Conservation (phyloP, 2,888 invertebrate genomes). For the Eudemis profundana region DNA sequence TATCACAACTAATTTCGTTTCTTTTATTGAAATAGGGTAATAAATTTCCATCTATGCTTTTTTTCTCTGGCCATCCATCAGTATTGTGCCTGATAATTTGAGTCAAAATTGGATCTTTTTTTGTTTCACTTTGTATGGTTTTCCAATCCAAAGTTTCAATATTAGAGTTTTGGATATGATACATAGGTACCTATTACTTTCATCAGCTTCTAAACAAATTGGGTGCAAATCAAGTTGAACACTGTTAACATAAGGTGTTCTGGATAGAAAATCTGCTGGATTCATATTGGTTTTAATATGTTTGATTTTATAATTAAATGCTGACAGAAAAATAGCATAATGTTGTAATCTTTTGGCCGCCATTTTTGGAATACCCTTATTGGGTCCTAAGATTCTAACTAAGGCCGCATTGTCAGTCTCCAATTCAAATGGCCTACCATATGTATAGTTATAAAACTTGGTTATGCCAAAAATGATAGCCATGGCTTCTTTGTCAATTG, state of each 20-base stretch:
- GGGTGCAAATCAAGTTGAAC: not conserved
- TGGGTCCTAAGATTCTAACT: slow-evolving; percentile 23
- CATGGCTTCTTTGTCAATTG: slow-evolving; percentile 31
- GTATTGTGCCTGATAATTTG: not conserved
- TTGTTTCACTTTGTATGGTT: not conserved
- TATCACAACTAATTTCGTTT: not conserved
- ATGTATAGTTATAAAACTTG: slow-evolving; percentile 19
- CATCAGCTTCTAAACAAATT: not conserved
- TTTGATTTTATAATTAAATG: slow-evolving; percentile 28
- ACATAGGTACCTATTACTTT: not conserved
- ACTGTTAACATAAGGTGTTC: not conserved
- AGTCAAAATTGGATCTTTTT: not conserved
- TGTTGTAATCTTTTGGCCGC: slow-evolving; percentile 34
- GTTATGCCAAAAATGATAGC: slow-evolving; percentile 13
- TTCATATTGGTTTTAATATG: slow-evolving; percentile 14
- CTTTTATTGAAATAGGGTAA: slow-evolving; percentile 7
- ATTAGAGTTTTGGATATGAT: not conserved
- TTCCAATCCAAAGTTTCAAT: slow-evolving; percentile 1
- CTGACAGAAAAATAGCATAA: slow-evolving; percentile 38
- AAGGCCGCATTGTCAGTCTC: slow-evolving; percentile 15
- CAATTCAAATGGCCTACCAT: slow-evolving; percentile 18
- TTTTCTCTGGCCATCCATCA: slow-evolving; percentile 13
- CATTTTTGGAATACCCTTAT: slow-evolving; percentile 34
- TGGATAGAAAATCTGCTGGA: slow-evolving; percentile 1
- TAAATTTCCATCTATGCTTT: not conserved